Evolutionary conservation across 2,113 vertebrate genomes (phyloP).

Genomic region (Acrocephalus arundinaceus): DNA sequence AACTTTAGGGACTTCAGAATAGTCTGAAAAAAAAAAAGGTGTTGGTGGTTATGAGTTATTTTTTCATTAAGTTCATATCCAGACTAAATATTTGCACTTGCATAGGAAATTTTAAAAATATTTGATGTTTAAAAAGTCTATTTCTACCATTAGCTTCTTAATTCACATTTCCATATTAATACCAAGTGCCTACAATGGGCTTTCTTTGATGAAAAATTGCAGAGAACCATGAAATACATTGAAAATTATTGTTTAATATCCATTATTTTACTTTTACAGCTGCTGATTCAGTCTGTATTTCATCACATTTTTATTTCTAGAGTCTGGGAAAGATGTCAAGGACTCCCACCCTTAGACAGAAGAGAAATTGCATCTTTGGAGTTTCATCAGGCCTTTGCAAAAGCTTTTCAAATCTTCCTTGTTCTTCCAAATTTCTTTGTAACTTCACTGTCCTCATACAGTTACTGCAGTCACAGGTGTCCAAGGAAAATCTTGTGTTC

Average conservation of each 20-base stretch:
- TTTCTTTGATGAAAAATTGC: conserved; percentile 14
- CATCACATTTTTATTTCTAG: neutral
- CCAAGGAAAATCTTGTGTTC: neutral
- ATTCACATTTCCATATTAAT: neutral
- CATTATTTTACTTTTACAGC: neutral
- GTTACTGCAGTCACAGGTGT: neutral
- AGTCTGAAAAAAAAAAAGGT: neutral
- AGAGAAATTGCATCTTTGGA: neutral
- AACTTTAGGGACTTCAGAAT: neutral
- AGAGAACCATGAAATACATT: neutral
- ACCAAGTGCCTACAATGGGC: neutral
- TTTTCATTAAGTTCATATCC: neutral
- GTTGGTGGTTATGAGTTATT: neutral
- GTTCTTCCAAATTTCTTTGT: neutral
- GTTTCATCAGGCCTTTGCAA: neutral
- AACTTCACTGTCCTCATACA: neutral
- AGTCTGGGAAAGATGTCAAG: neutral
- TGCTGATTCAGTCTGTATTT: neutral
- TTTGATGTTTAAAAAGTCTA: neutral
- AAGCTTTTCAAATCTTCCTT: neutral
- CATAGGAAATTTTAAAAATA: conserved; percentile 6
- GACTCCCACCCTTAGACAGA: neutral
- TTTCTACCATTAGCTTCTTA: neutral
- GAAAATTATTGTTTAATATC: conserved; percentile 26
- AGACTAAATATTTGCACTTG: neutral